Conservation (phyloP, 30 jellyfish, hydroid and myxozoan species). For the Mastigias papua region DNA sequence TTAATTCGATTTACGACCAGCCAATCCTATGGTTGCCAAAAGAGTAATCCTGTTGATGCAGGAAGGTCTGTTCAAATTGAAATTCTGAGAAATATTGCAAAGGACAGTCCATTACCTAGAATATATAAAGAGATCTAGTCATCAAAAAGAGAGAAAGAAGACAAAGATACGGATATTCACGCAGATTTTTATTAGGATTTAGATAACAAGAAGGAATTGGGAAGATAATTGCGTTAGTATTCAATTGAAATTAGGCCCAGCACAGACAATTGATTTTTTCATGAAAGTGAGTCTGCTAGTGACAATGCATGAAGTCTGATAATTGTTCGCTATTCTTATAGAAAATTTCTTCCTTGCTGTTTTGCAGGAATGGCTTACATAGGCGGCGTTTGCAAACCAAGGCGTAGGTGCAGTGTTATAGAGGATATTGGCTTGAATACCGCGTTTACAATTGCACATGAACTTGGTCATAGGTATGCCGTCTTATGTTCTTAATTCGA, state of each 20-base stretch:
- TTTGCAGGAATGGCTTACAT: constrained; percentile 90
- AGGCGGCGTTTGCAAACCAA: constrained; percentile 94
- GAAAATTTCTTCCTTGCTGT: background rate
- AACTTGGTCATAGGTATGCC: constrained; percentile 95
- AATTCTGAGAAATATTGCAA: too few species aligned
- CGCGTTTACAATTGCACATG: constrained; percentile 98
- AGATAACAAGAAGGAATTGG: background rate
- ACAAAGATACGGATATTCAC: background rate
- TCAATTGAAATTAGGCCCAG: background rate
- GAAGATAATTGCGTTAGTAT: background rate
- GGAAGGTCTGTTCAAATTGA: too few species aligned
- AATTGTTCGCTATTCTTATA: background rate
- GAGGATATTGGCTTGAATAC: constrained; percentile 97
- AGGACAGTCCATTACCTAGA: too few species aligned
- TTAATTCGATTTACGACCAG: too few species aligned
- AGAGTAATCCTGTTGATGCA: too few species aligned
- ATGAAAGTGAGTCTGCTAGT: background rate
- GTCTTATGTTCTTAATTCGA: background rate
- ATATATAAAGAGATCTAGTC: too few species aligned
- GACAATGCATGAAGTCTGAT: background rate
- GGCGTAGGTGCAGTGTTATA: constrained; percentile 91
- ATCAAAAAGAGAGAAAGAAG: background rate
- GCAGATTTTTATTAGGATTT: background rate
- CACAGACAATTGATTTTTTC: background rate
- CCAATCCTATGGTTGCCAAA: too few species aligned